Evolutionary conservation across 2,888 invertebrate genomes (phyloP).

Genomic region (Patella depressa): DNA sequence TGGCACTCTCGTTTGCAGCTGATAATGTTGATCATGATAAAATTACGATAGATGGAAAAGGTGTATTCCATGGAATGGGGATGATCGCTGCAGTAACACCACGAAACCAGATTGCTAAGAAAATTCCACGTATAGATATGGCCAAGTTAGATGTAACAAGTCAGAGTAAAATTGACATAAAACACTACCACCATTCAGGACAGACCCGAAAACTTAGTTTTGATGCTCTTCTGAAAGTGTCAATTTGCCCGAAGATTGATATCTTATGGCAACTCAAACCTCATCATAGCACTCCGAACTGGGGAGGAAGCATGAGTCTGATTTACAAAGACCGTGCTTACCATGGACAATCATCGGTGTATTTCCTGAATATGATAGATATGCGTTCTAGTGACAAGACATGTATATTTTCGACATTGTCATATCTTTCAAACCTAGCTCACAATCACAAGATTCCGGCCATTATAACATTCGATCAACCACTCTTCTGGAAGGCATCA

Average conservation of each 20-base stretch:
- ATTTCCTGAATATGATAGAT: too few species aligned
- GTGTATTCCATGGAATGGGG: neutral
- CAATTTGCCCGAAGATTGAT: neutral
- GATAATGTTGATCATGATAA: slow-evolving; percentile 51
- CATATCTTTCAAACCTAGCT: neutral
- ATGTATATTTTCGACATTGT: neutral
- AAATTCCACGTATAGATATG: neutral
- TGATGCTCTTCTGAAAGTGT: neutral
- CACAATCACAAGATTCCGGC: neutral
- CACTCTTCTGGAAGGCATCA: too few species aligned
- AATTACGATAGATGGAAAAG: slow-evolving; percentile 35
- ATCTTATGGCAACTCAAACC: neutral
- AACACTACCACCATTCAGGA: neutral
- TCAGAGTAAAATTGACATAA: neutral
- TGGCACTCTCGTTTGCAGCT: slow-evolving; percentile 43
- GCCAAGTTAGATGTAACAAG: neutral
- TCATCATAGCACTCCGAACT: neutral
- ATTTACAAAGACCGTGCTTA: neutral
- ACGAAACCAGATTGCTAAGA: neutral
- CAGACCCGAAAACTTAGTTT: neutral
- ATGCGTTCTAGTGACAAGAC: too few species aligned
- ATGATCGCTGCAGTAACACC: neutral
- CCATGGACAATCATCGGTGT: neutral
- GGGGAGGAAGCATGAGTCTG: neutral
- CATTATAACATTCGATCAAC: neutral